Evolutionary conservation across 2,113 vertebrate species (phyloP).

Genomic region (Paracyprichromis sp.): DNA sequence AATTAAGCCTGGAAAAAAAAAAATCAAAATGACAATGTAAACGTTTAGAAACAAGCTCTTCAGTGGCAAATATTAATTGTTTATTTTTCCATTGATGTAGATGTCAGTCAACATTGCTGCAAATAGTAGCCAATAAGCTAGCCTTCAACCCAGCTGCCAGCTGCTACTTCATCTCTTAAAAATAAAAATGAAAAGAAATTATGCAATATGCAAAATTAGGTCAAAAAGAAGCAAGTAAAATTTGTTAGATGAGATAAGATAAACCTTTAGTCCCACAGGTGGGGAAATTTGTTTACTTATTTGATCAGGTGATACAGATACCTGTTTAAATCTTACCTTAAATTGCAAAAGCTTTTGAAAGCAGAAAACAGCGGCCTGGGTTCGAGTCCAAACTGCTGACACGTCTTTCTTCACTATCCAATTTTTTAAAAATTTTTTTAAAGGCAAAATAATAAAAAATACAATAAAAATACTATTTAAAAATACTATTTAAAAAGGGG

Average conservation of each 20-base stretch:
- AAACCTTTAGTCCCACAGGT: neutral
- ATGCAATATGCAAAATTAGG: neutral
- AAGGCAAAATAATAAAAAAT: neutral
- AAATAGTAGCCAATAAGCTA: neutral
- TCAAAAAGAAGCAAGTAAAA: neutral
- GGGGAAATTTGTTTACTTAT: neutral
- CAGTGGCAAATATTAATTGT: neutral
- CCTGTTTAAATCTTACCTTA: neutral
- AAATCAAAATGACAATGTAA: neutral
- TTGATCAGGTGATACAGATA: neutral
- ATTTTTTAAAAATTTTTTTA: accelerated
- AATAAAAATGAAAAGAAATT: neutral
- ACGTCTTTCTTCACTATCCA: neutral
- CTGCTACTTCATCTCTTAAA: neutral
- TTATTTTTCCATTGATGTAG: neutral
- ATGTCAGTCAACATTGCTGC: neutral
- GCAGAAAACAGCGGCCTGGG: neutral
- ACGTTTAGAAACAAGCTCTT: neutral
- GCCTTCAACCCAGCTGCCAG: neutral
- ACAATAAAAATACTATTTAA: neutral
- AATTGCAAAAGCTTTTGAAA: neutral
- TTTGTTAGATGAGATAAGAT: neutral
- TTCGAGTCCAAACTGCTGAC: neutral
- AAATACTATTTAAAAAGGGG: neutral
- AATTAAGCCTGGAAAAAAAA: neutral